phyloP scores from a whole-genome alignment of 2,888 invertebrate species.

The Pediacus dermestoides region DNA sequence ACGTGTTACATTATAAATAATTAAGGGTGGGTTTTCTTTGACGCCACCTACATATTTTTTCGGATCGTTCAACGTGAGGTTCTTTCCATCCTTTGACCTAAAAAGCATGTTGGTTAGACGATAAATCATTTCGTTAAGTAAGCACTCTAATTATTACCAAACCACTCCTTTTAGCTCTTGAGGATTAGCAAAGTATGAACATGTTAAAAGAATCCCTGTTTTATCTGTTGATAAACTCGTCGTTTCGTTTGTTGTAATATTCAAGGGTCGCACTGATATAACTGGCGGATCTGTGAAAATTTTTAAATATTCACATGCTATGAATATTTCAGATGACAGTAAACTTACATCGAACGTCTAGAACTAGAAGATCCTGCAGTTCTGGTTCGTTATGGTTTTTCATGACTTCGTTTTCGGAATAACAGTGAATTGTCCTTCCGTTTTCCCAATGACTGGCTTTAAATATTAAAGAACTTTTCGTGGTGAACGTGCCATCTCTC shows the following conservation, averaged over 20 bases:
- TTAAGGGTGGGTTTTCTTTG: conserved; percentile 69
- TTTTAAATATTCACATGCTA: too few species aligned
- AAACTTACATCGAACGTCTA: conserved; percentile 85
- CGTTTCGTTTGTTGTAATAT: conserved; percentile 76
- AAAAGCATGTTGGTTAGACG: too few species aligned
- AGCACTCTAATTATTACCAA: conserved; percentile 68
- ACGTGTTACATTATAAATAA: conserved; percentile 71
- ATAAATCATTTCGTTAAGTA: too few species aligned
- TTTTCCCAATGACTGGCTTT: conserved; percentile 79
- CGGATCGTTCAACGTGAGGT: conserved; percentile 54
- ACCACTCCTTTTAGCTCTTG: conserved; percentile 69
- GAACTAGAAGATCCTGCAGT: conserved; percentile 64
- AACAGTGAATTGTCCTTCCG: conserved; percentile 72
- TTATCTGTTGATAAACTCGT: conserved; percentile 28
- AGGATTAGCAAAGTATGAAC: conserved; percentile 84
- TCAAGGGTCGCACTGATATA: conserved; percentile 69
- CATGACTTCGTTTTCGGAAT: conserved; percentile 79
- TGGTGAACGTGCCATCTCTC: conserved; percentile 78
- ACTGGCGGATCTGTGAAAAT: conserved; percentile 79
- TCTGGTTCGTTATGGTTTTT: conserved; percentile 69
- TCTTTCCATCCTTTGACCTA: conserved; percentile 68
- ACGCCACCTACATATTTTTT: conserved; percentile 75
- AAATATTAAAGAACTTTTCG: conserved; percentile 74
- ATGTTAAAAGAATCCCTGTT: conserved; percentile 62
- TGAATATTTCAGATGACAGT: too few species aligned